A percentile compares a stretch with the other conserved stretches of the same genome.
These are phyloP conservation scores for Archocentrus centrarchus DNA, from an alignment of 2,113 vertebrate genomes.

Conservation along the genomic window DNA sequence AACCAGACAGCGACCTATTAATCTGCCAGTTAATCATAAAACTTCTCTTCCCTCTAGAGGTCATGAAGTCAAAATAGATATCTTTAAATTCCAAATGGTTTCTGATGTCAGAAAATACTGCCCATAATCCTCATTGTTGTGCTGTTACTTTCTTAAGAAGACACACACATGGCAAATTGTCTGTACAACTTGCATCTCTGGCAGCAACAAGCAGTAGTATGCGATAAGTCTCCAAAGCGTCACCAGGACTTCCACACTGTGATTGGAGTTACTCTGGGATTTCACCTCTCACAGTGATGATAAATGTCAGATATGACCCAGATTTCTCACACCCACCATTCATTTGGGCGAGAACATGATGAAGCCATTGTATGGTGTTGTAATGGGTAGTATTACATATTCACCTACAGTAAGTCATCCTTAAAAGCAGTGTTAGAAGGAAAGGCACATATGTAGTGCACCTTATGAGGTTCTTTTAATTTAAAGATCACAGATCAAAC, in stretches of 20 bases:
- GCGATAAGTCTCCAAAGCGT: neutral
- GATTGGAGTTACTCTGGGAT: conserved; percentile 12
- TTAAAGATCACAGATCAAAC: no score
- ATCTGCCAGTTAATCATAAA: neutral
- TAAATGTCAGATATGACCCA: conserved; percentile 36
- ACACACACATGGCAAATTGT: neutral
- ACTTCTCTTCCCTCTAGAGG: neutral
- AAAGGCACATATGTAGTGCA: no score
- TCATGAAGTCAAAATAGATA: neutral
- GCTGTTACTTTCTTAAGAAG: neutral
- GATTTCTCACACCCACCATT: neutral
- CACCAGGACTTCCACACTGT: neutral
- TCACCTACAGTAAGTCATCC: neutral
- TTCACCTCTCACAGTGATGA: conserved; percentile 8
- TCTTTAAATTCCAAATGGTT: neutral
- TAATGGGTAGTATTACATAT: neutral
- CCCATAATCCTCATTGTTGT: no score
- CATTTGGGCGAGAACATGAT: neutral
- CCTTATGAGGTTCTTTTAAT: no score
- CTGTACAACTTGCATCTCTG: neutral
- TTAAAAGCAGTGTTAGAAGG: neutral
- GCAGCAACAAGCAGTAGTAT: neutral
- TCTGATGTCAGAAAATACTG: neutral
- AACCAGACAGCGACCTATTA: neutral
- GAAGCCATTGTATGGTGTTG: neutral